A percentile compares a stretch with the other conserved stretches of the same genome.
Evolutionary conservation across 2,888 invertebrate species (phyloP).

Genomic region (Eristalis intricaria): DNA sequence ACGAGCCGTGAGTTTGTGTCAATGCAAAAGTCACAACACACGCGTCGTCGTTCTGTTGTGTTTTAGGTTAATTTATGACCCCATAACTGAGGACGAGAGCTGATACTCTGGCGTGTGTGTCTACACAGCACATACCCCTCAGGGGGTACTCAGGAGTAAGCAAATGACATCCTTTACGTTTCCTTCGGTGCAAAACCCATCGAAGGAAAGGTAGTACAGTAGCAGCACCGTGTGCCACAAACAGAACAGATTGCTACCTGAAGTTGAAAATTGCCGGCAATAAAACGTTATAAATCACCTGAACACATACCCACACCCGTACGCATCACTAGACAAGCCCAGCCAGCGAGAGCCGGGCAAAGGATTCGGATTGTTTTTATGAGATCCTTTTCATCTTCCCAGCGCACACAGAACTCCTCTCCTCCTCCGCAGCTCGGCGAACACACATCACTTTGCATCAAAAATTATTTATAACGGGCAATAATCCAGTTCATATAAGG

Average conservation of each 20-base stretch:
- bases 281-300: conserved; percentile 75
- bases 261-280: conserved; percentile 75
- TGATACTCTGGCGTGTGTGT: conserved; percentile 6
- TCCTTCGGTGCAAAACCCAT: neutral
- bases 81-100: conserved; percentile 45
- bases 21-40: conserved; percentile 61
- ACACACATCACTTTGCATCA: conserved; percentile 67
- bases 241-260: conserved; percentile 73
- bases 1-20: neutral
- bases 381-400: conserved; percentile 61
- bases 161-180: conserved; percentile 43
- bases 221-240: conserved; percentile 23
- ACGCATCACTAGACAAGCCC: neutral
- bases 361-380: conserved; percentile 69
- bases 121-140: too few relatives aligned
- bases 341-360: conserved; percentile 1
- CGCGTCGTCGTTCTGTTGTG: conserved; percentile 4
- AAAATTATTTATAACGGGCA: conserved; percentile 72
- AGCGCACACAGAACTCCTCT: neutral
- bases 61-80: conserved; percentile 65
- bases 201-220: neutral
- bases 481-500: conserved; percentile 71
- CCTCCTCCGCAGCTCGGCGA: neutral
- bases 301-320: conserved; percentile 22
- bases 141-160: neutral